Conservation (phyloP, 2,888 invertebrate species). For the Clitarchus hookeri region DNA sequence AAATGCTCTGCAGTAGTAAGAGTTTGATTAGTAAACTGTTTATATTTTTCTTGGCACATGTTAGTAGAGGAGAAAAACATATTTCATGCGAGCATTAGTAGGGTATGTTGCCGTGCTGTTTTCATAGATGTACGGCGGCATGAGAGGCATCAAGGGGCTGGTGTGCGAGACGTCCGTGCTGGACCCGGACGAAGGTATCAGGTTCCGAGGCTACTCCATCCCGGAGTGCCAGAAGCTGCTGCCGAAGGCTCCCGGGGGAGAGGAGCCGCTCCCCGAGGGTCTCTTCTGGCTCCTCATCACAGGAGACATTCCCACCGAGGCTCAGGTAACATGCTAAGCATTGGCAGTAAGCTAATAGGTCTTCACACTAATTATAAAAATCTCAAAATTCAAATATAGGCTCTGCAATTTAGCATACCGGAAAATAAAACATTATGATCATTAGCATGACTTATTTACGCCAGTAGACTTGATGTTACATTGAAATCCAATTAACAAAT, state of each 20-base stretch:
- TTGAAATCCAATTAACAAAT: too few relatives aligned
- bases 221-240: conserved; percentile 88
- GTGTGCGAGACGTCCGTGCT: conserved; percentile 95
- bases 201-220: conserved; percentile 92
- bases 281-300: conserved; percentile 93
- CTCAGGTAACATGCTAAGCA: conserved; percentile 63
- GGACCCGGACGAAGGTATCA: conserved; percentile 93
- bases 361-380: too few relatives aligned
- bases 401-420: too few relatives aligned
- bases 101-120: neutral
- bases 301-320: conserved; percentile 82
- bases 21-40: too few relatives aligned
- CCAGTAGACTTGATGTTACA: too few relatives aligned
- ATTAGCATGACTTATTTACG: too few relatives aligned
- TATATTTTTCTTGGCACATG: too few relatives aligned
- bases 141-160: conserved; percentile 93
- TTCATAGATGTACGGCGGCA: conserved; percentile 72
- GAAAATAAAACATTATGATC: too few relatives aligned
- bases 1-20: too few relatives aligned
- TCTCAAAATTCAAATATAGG: too few relatives aligned
- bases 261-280: conserved; percentile 89
- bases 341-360: neutral
- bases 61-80: too few relatives aligned
- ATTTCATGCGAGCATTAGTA: too few relatives aligned
- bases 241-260: conserved; percentile 79